Evolutionary conservation across 2,113 vertebrate genomes (phyloP).

Genomic region (Caranx ignobilis): DNA sequence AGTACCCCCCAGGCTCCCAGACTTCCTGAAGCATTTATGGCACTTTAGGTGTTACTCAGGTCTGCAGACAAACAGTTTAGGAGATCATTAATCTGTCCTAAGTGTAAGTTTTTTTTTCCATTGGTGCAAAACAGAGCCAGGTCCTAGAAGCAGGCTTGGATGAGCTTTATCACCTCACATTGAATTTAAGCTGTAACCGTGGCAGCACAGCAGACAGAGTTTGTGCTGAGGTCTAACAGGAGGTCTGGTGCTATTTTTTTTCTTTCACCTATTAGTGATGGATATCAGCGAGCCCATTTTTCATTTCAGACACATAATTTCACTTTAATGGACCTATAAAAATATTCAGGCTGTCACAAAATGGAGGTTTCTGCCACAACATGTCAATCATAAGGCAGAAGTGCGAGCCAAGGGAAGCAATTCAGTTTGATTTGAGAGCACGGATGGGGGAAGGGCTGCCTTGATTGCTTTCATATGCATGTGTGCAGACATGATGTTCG

Average conservation of each 20-base stretch:
- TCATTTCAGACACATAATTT: constrained; percentile 38
- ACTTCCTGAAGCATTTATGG: constrained; percentile 75
- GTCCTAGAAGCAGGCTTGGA: constrained; percentile 1
- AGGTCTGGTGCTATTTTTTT: constrained; percentile 9
- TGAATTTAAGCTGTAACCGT: not conserved
- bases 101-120: constrained; percentile 37
- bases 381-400: constrained; percentile 52
- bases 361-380: constrained; percentile 43
- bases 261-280: constrained; percentile 1
- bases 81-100: constrained; percentile 65
- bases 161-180: constrained; percentile 19
- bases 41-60: constrained; percentile 62
- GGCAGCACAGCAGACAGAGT: constrained; percentile 1
- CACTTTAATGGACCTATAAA: constrained; percentile 55
- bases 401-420: constrained; percentile 40
- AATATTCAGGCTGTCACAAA: constrained; percentile 51
- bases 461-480: constrained; percentile 73
- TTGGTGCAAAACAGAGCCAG: constrained; percentile 11
- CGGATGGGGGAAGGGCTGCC: constrained; percentile 7
- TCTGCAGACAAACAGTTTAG: constrained; percentile 63
- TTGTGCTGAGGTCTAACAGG: constrained; percentile 7
- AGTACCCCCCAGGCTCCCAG: constrained; percentile 39
- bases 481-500: constrained; percentile 29
- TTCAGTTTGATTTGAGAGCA: constrained; percentile 35
- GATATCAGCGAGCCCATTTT: constrained; percentile 14